Conservation (phyloP, 1,140 invertebrate species). For the Dreissena polymorpha region DNA sequence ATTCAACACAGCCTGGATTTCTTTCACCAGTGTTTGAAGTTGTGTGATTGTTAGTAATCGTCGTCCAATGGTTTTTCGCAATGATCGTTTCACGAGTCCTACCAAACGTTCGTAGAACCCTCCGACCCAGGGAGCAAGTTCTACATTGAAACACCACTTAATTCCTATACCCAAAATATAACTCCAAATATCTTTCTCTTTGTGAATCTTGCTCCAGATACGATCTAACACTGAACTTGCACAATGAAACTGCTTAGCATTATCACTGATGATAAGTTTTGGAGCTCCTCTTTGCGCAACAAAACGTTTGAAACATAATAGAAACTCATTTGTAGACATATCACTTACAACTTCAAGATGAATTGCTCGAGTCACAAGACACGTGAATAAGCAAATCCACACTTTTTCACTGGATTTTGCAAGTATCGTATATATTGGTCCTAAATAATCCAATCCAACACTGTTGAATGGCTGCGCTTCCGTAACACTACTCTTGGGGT, state of each 20-base stretch:
- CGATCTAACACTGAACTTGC: too few relatives aligned
- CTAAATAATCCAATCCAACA: constrained; percentile 14
- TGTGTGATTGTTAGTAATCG: constrained; percentile 12
- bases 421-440: constrained; percentile 2
- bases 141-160: constrained; percentile 27
- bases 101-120: constrained; percentile 40
- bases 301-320: constrained; percentile 27
- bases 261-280: not conserved
- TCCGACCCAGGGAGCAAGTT: constrained; percentile 27
- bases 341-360: constrained; percentile 22
- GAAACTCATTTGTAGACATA: constrained; percentile 27
- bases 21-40: constrained; percentile 41
- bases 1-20: constrained; percentile 46
- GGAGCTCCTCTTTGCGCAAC: constrained; percentile 23
- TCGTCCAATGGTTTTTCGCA: constrained; percentile 32
- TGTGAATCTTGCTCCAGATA: too few relatives aligned
- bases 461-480: constrained; percentile 13
- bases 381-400: constrained; percentile 40
- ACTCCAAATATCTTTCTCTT: not conserved
- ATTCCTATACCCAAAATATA: constrained; percentile 27
- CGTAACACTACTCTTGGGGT: constrained; percentile 1
- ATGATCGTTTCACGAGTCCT: too few relatives aligned
- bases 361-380: constrained; percentile 28
- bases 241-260: too few relatives aligned
- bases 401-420: not conserved